Evolutionary conservation across 2,888 invertebrate species (phyloP).

Genomic region (Silvanus unidentatus): DNA sequence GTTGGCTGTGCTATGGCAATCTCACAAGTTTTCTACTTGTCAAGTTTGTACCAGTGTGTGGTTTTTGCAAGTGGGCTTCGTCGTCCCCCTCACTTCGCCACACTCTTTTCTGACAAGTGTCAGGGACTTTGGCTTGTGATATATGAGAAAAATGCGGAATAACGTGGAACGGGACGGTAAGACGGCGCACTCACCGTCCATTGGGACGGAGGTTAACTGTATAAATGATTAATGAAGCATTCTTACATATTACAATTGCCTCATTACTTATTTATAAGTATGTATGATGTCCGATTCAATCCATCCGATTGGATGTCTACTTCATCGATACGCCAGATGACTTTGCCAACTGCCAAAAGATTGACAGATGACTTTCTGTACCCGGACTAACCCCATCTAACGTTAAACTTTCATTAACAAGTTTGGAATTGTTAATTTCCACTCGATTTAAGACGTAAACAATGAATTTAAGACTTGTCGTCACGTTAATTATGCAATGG

Average conservation of each 20-base stretch:
- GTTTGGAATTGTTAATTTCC: too few species aligned
- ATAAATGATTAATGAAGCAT: conserved; percentile 36
- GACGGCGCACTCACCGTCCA: conserved; percentile 24
- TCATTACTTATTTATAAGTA: conserved; percentile 21
- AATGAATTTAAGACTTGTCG: too few species aligned
- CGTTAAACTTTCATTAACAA: too few species aligned
- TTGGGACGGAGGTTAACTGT: conserved; percentile 36
- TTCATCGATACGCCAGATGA: too few species aligned
- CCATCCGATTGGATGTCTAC: conserved; percentile 15
- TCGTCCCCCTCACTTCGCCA: too few species aligned
- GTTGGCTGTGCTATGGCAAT: too few species aligned
- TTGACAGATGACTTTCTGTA: too few species aligned
- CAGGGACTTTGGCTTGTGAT: conserved; percentile 39
- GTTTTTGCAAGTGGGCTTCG: conserved; percentile 31
- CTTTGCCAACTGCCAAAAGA: too few species aligned
- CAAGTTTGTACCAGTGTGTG: conserved; percentile 30
- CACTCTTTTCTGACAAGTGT: too few species aligned
- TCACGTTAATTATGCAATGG: too few species aligned
- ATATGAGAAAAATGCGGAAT: conserved; percentile 45
- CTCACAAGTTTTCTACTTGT: conserved; percentile 35
- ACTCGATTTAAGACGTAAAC: too few species aligned
- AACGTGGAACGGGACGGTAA: conserved; percentile 20
- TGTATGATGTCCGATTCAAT: conserved; percentile 24
- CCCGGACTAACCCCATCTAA: too few species aligned
- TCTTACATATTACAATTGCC: conserved; percentile 27